Conservation (phyloP, 2,113 vertebrate species). For the Burhinus oedicnemus region DNA sequence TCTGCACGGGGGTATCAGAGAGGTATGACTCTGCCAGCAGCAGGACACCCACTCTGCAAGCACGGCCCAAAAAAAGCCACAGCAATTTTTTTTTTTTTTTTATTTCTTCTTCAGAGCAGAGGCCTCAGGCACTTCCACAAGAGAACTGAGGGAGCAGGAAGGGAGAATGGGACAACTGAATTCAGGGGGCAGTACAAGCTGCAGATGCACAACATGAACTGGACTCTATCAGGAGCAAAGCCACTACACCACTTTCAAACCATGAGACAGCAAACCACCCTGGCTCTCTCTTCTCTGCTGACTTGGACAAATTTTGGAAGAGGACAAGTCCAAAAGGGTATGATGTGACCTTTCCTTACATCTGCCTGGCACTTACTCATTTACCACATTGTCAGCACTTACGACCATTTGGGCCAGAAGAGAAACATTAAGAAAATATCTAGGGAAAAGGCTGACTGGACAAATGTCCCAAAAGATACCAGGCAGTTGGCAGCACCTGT, state of each 20-base stretch:
- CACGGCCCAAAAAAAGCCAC: not conserved
- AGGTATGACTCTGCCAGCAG: not conserved
- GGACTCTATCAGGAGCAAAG: not conserved
- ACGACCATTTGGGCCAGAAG: not conserved
- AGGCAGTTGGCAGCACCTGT: not conserved
- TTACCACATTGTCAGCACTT: not conserved
- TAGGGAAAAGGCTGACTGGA: conserved; percentile 18
- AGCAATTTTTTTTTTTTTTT: too few species aligned
- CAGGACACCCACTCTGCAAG: not conserved
- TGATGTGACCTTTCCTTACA: not conserved
- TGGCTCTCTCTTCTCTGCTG: not conserved
- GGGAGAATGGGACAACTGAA: not conserved
- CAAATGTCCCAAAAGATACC: not conserved
- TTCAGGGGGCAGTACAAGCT: not conserved
- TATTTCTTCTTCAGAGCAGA: not conserved
- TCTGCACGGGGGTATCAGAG: not conserved
- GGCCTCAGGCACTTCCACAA: not conserved
- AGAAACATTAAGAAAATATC: conserved; percentile 2
- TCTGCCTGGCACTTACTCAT: not conserved
- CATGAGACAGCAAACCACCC: not conserved
- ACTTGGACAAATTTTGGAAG: not conserved
- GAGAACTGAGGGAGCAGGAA: not conserved
- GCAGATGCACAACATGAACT: not conserved
- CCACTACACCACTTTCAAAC: not conserved
- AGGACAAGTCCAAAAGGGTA: not conserved